These are phyloP conservation scores for Arenaria interpres DNA, from an alignment of 2,113 vertebrate species.

Conservation along the genomic window DNA sequence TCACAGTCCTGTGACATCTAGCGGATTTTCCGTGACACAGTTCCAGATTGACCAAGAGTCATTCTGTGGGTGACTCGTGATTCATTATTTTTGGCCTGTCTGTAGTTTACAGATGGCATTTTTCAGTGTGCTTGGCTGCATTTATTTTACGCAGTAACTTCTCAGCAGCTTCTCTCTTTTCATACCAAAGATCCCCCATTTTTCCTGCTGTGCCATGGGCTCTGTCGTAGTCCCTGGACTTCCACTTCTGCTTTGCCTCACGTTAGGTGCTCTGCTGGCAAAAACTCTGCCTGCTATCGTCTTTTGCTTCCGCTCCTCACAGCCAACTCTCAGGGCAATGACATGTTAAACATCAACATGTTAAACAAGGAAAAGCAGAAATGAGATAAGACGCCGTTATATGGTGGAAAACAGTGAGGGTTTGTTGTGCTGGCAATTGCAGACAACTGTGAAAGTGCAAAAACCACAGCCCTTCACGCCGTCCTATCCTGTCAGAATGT, in stretches of 20 bases:
- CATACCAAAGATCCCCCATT: neutral
- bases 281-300: neutral
- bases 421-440: neutral
- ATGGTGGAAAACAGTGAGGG: neutral
- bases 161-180: neutral
- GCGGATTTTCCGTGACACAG: neutral
- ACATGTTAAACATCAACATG: neutral
- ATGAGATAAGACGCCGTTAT: accelerated
- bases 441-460: neutral
- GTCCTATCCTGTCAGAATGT: neutral
- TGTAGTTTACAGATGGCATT: neutral
- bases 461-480: accelerated
- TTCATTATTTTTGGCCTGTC: neutral
- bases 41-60: neutral
- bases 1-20: neutral
- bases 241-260: neutral
- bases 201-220: neutral
- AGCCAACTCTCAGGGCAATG: neutral
- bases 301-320: neutral
- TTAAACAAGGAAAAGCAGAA: neutral
- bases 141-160: neutral
- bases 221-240: neutral
- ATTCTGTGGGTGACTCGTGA: neutral
- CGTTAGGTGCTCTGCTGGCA: neutral
- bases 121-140: neutral